Evolutionary conservation across 2,797 vertebrate genomes (phyloP).

Genomic region (Botia kubotai): DNA sequence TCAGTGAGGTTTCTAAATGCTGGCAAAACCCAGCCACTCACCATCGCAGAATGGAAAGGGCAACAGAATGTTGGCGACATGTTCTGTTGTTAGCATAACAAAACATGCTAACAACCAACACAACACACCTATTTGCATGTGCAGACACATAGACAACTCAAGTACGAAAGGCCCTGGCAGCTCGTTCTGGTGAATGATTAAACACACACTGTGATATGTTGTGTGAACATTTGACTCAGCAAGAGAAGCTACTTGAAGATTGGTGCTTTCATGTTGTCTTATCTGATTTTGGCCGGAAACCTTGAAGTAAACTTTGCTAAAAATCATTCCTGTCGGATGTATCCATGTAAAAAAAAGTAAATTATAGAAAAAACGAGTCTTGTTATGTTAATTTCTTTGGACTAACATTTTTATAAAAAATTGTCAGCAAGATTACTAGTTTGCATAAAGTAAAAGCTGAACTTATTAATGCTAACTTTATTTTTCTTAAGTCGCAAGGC

Average conservation of each 20-base stretch:
- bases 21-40: not conserved
- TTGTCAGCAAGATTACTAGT: not conserved
- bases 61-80: not conserved
- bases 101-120: not conserved
- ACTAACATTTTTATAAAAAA: not conserved
- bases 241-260: not conserved
- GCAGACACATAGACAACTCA: not conserved
- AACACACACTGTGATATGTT: not conserved
- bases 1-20: not conserved
- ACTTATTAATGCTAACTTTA: not conserved
- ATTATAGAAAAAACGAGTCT: not conserved
- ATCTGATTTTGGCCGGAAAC: not conserved
- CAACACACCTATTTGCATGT: not conserved
- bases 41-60: not conserved
- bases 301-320: not conserved
- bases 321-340: not conserved
- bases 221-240: slow-evolving; percentile 17
- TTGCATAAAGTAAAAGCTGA: not conserved
- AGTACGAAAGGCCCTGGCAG: not conserved
- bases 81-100: not conserved
- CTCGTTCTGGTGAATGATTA: slow-evolving; percentile 36
- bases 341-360: not conserved
- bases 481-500: not conserved
- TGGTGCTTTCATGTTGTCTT: slow-evolving; percentile 12
- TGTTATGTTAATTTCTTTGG: not conserved